Conservation (phyloP, 2,797 vertebrate species). For the Tangara arthus region DNA sequence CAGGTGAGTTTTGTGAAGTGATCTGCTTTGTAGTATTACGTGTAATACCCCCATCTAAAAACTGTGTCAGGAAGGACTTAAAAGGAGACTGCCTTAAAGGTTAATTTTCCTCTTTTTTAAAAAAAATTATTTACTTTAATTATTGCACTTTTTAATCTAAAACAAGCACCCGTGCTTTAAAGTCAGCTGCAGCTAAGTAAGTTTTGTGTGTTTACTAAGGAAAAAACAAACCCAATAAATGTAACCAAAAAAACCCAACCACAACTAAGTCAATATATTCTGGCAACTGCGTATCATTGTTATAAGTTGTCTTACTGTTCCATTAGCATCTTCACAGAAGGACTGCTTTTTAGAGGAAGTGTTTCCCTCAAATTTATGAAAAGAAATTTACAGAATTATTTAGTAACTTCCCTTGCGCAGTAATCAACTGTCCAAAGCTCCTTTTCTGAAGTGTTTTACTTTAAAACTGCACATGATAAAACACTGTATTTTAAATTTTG, state of each 20-base stretch:
- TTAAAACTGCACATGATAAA: background rate
- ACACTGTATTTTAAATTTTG: background rate
- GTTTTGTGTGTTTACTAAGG: background rate
- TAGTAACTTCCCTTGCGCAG: accelerated
- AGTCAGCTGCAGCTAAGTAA: background rate
- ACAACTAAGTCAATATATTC: background rate
- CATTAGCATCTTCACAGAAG: background rate
- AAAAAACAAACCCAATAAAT: background rate
- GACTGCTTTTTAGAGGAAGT: background rate
- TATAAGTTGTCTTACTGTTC: background rate
- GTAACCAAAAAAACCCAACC: background rate
- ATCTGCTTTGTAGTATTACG: background rate
- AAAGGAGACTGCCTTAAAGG: background rate
- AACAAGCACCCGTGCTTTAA: background rate
- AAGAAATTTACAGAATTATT: background rate
- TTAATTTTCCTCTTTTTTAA: background rate
- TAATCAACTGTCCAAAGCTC: background rate
- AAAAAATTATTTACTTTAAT: background rate
- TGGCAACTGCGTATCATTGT: background rate
- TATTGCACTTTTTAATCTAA: background rate
- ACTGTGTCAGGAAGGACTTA: background rate
- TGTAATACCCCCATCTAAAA: background rate
- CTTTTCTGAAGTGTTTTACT: background rate
- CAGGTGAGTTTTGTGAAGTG: background rate
- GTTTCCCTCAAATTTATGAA: background rate